Conservation (phyloP, 1,140 invertebrate species). For the Centruroides sculpturatus region DNA sequence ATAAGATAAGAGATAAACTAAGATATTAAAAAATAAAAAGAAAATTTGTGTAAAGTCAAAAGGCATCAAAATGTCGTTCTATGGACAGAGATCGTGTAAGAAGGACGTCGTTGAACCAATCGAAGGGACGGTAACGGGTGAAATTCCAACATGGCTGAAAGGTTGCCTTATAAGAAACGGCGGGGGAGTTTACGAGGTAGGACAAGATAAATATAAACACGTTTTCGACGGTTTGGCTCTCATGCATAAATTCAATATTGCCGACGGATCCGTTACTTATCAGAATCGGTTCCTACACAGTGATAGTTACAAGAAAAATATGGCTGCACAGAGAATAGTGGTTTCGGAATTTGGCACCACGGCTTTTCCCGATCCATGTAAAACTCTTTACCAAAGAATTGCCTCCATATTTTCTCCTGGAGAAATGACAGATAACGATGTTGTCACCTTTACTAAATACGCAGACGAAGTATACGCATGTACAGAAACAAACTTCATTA, state of each 20-base stretch:
- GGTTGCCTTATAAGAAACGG: slow-evolving; percentile 33
- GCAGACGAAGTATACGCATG: slow-evolving; percentile 32
- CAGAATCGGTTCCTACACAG: slow-evolving; percentile 28
- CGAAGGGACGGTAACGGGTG: slow-evolving; percentile 20
- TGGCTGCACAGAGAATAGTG: slow-evolving; percentile 41
- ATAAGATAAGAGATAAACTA: no score
- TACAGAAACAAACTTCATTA: slow-evolving; percentile 29
- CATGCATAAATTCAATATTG: slow-evolving; percentile 31
- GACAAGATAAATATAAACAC: slow-evolving; percentile 30
- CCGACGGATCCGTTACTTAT: slow-evolving; percentile 26
- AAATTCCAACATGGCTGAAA: slow-evolving; percentile 30
- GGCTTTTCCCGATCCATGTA: slow-evolving; percentile 38
- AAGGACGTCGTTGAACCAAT: background rate
- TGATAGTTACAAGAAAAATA: slow-evolving; percentile 29
- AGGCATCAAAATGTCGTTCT: no score
- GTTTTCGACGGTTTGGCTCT: slow-evolving; percentile 36
- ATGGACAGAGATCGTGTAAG: no score
- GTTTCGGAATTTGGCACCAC: slow-evolving; percentile 67
- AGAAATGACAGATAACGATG: slow-evolving; percentile 34
- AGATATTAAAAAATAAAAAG: no score
- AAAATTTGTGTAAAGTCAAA: no score
- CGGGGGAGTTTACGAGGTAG: slow-evolving; percentile 30
- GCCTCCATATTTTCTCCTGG: slow-evolving; percentile 50
- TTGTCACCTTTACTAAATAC: slow-evolving; percentile 25
- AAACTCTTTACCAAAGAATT: slow-evolving; percentile 24